phyloP scores from a whole-genome alignment of 2,113 vertebrate genomes.

The Scartelaos histophorus region DNA sequence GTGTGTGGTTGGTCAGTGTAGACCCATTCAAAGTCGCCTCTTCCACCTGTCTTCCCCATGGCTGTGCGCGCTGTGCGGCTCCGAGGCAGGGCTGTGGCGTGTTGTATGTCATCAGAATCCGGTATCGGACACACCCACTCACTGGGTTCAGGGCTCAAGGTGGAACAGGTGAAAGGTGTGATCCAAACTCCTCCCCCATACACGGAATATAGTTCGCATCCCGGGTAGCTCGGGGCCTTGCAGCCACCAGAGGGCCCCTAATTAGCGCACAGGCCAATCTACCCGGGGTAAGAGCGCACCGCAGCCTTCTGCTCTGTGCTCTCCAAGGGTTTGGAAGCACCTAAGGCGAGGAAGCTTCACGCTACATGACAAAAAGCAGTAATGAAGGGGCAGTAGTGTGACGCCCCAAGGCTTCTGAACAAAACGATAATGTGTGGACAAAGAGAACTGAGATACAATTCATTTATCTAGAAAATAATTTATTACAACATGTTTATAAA shows the following conservation, averaged over 20 bases:
- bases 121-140: conserved; percentile 61
- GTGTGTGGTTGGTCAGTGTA: conserved; percentile 96
- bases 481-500: no score
- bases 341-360: neutral
- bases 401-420: no score
- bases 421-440: no score
- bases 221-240: neutral
- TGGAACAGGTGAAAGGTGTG: conserved; percentile 28
- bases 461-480: no score
- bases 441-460: no score
- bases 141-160: conserved; percentile 7
- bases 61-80: conserved; percentile 5
- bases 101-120: conserved; percentile 36
- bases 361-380: neutral
- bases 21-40: conserved; percentile 94
- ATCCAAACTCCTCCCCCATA: neutral
- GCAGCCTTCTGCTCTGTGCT: neutral
- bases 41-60: conserved; percentile 85
- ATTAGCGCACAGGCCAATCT: neutral
- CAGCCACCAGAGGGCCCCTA: conserved; percentile 3
- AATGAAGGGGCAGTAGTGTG: no score
- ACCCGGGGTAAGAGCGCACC: neutral
- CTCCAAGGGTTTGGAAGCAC: neutral
- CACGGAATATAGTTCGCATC: neutral
- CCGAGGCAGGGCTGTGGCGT: conserved; percentile 4